Evolutionary conservation across 1,140 invertebrate genomes (phyloP).

Genomic region (Magallana angulata): DNA sequence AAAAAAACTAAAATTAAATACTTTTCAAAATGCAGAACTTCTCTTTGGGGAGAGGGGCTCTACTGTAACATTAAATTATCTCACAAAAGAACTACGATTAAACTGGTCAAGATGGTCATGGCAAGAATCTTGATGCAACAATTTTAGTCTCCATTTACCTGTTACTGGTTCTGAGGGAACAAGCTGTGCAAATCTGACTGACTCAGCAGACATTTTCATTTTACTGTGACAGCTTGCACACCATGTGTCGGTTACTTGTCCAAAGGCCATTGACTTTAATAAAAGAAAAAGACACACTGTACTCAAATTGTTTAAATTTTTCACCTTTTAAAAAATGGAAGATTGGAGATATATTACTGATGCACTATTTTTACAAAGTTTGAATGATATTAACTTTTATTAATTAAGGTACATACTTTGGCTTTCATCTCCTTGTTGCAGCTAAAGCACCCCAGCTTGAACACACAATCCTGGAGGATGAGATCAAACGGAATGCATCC

Average conservation of each 20-base stretch:
- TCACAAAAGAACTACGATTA: no score
- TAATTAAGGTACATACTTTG: constrained; percentile 62
- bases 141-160: neutral
- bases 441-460: constrained; percentile 72
- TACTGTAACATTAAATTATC: no score
- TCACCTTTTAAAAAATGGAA: neutral
- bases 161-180: constrained; percentile 59
- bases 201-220: constrained; percentile 72
- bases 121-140: no score
- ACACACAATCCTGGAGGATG: constrained; percentile 72
- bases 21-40: no score
- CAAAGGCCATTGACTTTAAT: constrained; percentile 69
- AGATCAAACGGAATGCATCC: constrained; percentile 76
- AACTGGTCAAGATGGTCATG: no score
- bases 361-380: no score
- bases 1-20: neutral
- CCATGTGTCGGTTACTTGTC: constrained; percentile 69
- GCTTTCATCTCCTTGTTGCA: constrained; percentile 74
- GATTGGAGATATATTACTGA: neutral
- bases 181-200: constrained; percentile 70
- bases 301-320: neutral
- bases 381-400: no score
- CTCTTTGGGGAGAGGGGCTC: no score
- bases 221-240: constrained; percentile 74
- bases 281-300: neutral